Conservation (phyloP, 2,113 vertebrate genomes). For the human (Homo sapiens) region GRCh38 chr20:52076001-52076500, state of each 20-base stretch:
- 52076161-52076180: slow-evolving; percentile 25
- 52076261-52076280: neutral
- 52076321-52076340: neutral
- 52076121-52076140: no score
- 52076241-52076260: neutral
- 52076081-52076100: no score
- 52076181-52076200: neutral
- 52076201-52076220: neutral
- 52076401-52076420: neutral
- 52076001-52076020: no score
- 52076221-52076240: neutral
- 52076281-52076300: neutral
- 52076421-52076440: neutral
- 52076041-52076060: no score
- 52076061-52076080: no score
- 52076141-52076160: no score
- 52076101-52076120: no score
- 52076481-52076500: neutral
- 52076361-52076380: neutral
- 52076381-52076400: neutral
- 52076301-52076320: neutral
- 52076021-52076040: no score
- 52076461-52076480: neutral
- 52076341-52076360: neutral
- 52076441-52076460: neutral